These are phyloP conservation scores for Dorcus hopei DNA, from an alignment of 2,888 invertebrate genomes.

Conservation along the genomic window DNA sequence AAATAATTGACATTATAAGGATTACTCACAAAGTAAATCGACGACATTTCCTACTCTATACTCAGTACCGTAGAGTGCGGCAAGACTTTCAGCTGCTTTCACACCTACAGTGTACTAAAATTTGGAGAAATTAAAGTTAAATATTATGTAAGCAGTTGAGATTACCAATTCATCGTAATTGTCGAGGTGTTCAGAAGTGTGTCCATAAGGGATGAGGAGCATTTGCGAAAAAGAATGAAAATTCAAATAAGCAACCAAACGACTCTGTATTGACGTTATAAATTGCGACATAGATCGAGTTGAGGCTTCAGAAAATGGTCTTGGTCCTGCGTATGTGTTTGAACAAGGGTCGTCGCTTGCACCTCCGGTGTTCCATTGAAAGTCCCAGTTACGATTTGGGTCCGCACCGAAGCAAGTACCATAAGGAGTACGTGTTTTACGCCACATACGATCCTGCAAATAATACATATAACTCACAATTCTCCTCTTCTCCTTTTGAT, in stretches of 20 bases:
- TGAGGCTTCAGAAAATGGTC: constrained; percentile 70
- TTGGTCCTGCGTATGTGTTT: constrained; percentile 64
- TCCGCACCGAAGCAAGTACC: constrained; percentile 65
- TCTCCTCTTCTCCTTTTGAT: too few species aligned
- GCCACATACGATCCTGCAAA: constrained; percentile 63
- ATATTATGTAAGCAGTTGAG: neutral
- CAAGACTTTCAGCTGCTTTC: constrained; percentile 40
- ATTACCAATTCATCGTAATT: constrained; percentile 60
- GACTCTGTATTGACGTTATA: constrained; percentile 44
- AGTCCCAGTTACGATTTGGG: constrained; percentile 76
- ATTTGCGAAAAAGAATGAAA: constrained; percentile 75
- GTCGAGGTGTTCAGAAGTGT: constrained; percentile 55
- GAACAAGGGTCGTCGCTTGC: constrained; percentile 58
- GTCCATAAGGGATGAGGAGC: constrained; percentile 68
- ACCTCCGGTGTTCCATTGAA: constrained; percentile 60
- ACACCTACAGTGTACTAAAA: constrained; percentile 42
- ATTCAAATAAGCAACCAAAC: constrained; percentile 58
- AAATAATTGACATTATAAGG: too few species aligned
- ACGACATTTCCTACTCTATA: constrained; percentile 50
- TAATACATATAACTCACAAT: neutral
- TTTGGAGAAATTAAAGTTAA: constrained; percentile 2
- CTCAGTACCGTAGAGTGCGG: constrained; percentile 45
- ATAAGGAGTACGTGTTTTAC: constrained; percentile 61
- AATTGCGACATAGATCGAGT: constrained; percentile 56
- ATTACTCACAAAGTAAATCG: constrained; percentile 50